Evolutionary conservation across 2,797 vertebrate species (phyloP).

Genomic region (Rachycentron canadum): DNA sequence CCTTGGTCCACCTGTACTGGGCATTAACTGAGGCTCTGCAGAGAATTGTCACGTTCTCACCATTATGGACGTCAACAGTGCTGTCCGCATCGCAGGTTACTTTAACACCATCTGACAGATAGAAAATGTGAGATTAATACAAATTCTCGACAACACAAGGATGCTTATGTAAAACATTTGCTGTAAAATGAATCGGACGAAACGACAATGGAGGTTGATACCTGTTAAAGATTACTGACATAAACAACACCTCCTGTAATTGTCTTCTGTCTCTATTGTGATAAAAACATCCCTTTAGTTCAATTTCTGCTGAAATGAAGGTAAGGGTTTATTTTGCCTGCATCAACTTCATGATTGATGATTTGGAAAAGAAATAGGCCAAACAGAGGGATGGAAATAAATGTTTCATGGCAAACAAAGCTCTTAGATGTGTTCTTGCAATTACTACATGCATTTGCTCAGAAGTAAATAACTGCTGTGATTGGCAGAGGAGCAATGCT

Average conservation of each 20-base stretch:
- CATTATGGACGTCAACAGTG: slow-evolving; percentile 45
- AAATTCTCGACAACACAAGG: background rate
- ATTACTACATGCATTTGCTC: slow-evolving; percentile 36
- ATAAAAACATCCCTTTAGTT: slow-evolving; percentile 7
- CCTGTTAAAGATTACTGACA: background rate
- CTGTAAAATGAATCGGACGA: background rate
- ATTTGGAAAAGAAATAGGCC: background rate
- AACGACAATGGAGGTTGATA: background rate
- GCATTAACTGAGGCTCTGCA: slow-evolving; percentile 44
- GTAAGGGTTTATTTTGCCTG: background rate
- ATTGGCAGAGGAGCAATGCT: slow-evolving; percentile 11
- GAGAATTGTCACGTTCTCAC: slow-evolving; percentile 69
- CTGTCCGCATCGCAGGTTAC: slow-evolving; percentile 60
- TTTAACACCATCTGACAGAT: slow-evolving; percentile 61
- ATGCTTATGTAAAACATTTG: background rate
- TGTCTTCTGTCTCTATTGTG: background rate
- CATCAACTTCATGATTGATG: background rate
- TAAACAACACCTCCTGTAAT: background rate
- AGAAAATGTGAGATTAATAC: slow-evolving; percentile 4
- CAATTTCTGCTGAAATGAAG: background rate
- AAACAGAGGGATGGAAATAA: slow-evolving; percentile 14
- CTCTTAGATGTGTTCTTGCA: slow-evolving; percentile 20
- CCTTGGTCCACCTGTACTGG: slow-evolving; percentile 79
- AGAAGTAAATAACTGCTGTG: slow-evolving; percentile 45
- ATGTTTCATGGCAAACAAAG: slow-evolving; percentile 4